phyloP scores from a whole-genome alignment of 2,113 vertebrate species.

The Mesocricetus auratus region DNA sequence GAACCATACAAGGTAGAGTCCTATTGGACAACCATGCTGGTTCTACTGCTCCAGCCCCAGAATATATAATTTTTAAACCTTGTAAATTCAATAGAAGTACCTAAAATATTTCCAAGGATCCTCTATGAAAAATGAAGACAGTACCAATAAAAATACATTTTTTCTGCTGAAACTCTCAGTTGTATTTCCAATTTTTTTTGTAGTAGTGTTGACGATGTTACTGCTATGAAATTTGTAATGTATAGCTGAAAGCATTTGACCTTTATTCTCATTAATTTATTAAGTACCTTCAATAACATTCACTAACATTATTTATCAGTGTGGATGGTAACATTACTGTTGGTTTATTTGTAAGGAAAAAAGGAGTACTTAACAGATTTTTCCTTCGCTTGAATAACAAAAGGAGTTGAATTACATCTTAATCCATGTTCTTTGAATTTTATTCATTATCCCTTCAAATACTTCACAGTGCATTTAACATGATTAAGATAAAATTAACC shows the following conservation, averaged over 20 bases:
- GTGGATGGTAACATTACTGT: not conserved
- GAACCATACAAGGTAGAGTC: not conserved
- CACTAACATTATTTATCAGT: not conserved
- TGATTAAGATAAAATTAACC: not conserved
- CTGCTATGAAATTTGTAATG: not conserved
- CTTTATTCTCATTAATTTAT: not conserved
- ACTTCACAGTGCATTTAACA: not conserved
- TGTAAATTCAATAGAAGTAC: not conserved
- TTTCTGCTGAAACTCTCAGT: not conserved
- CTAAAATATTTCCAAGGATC: not conserved
- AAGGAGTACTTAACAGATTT: not conserved
- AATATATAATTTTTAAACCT: not conserved
- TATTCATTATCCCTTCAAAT: not conserved
- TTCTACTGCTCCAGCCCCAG: not conserved
- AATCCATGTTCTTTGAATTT: not conserved
- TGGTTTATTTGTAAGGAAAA: slow-evolving; percentile 29
- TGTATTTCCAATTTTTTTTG: not conserved
- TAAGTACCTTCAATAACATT: not conserved
- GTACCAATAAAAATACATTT: not conserved
- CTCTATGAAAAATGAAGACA: not conserved
- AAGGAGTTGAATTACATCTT: not conserved
- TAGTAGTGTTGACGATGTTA: not conserved
- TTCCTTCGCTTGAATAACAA: not conserved
- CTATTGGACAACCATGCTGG: not conserved
- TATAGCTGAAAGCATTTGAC: not conserved